Evolutionary conservation across 2,888 invertebrate genomes (phyloP).

Genomic region (Cheilosia pagana): DNA sequence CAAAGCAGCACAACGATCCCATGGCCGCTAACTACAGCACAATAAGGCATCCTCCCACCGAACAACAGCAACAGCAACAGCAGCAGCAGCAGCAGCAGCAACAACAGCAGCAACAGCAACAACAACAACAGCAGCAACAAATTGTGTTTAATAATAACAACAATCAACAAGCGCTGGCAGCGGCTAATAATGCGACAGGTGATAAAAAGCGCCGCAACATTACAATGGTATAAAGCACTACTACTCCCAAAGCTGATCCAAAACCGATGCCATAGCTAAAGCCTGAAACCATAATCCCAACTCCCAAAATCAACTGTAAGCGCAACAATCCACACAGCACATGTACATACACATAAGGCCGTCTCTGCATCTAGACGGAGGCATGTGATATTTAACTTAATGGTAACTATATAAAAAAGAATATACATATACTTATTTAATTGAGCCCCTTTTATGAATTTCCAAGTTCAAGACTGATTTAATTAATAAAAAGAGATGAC

Average conservation of each 20-base stretch:
- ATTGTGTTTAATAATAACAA: background rate
- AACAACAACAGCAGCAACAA: slow-evolving; percentile 76
- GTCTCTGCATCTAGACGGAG: slow-evolving; percentile 7
- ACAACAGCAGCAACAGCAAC: slow-evolving; percentile 77
- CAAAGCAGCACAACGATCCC: slow-evolving; percentile 78
- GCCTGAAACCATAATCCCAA: background rate
- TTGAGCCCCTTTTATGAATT: background rate
- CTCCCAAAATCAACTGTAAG: background rate
- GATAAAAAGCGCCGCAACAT: slow-evolving; percentile 86
- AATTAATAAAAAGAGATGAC: background rate
- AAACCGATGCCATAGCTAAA: background rate
- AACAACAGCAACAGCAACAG: slow-evolving; percentile 77
- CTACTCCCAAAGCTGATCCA: background rate
- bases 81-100: slow-evolving; percentile 77
- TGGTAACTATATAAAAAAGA: background rate
- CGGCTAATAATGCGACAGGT: slow-evolving; percentile 77
- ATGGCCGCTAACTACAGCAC: slow-evolving; percentile 81
- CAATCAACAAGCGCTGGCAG: background rate
- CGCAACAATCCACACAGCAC: slow-evolving; percentile 17
- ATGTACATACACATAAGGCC: background rate
- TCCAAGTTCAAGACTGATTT: slow-evolving; percentile 36
- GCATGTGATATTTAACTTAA: slow-evolving; percentile 36
- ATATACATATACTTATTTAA: no score
- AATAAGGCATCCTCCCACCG: slow-evolving; percentile 59
- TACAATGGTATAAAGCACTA: slow-evolving; percentile 85